Conservation (phyloP, 2,113 vertebrate genomes). For the Pelecanus crispus region DNA sequence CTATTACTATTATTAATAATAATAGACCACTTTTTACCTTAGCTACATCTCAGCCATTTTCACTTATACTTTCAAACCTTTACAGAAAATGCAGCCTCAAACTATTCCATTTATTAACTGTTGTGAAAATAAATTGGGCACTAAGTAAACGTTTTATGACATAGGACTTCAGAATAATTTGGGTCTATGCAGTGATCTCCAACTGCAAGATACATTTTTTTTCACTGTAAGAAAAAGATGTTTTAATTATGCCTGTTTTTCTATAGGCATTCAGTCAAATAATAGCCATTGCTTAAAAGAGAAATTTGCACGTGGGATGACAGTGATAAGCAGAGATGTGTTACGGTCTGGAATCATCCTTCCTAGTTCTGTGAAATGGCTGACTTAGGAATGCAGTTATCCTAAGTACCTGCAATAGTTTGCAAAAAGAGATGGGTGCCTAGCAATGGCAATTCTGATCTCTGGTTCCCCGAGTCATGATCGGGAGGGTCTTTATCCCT, state of each 20-base stretch:
- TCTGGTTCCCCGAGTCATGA: background rate
- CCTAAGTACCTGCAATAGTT: background rate
- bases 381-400: background rate
- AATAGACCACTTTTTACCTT: background rate
- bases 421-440: background rate
- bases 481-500: background rate
- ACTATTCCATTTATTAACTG: background rate
- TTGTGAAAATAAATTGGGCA: background rate
- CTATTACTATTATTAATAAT: background rate
- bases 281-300: background rate
- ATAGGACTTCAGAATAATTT: background rate
- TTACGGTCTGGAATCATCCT: background rate
- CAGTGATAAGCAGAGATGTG: background rate
- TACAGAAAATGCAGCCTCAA: background rate
- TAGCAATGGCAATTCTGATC: background rate
- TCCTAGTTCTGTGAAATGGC: background rate
- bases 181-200: background rate
- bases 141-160: background rate
- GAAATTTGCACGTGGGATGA: background rate
- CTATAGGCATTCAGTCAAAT: background rate
- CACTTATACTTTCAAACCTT: background rate
- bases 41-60: background rate
- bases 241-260: background rate
- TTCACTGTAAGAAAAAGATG: background rate
- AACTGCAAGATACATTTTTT: background rate